Conservation (phyloP, 2,113 vertebrate species). For the Hydropotes inermis region DNA sequence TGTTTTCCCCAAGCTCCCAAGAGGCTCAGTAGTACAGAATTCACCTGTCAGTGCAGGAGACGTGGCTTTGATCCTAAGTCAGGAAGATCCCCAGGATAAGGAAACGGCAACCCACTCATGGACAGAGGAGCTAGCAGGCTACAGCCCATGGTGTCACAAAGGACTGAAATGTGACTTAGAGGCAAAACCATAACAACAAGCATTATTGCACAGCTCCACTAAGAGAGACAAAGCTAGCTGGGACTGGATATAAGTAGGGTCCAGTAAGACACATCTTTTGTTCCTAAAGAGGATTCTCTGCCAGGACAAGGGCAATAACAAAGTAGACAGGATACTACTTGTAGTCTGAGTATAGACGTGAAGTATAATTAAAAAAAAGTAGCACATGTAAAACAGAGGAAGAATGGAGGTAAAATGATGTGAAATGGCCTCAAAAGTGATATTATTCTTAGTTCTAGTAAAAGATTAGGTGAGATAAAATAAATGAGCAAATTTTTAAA, state of each 20-base stretch:
- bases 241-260: background rate
- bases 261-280: background rate
- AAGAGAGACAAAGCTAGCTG: background rate
- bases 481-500: background rate
- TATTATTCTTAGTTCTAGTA: background rate
- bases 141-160: background rate
- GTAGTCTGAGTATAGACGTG: background rate
- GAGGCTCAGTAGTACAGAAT: background rate
- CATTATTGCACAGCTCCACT: background rate
- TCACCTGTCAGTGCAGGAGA: background rate
- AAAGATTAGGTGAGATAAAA: background rate
- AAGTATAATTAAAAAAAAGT: background rate
- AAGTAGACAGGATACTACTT: background rate
- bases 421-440: background rate
- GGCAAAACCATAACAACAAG: background rate
- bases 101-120: background rate
- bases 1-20: background rate
- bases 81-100: background rate
- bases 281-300: background rate
- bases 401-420: background rate
- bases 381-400: background rate
- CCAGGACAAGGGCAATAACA: background rate
- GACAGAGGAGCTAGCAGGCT: background rate
- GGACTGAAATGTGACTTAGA: background rate
- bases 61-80: fast-evolving